Conservation (phyloP, 2,797 vertebrate species). For the Acipenser ruthenus region DNA sequence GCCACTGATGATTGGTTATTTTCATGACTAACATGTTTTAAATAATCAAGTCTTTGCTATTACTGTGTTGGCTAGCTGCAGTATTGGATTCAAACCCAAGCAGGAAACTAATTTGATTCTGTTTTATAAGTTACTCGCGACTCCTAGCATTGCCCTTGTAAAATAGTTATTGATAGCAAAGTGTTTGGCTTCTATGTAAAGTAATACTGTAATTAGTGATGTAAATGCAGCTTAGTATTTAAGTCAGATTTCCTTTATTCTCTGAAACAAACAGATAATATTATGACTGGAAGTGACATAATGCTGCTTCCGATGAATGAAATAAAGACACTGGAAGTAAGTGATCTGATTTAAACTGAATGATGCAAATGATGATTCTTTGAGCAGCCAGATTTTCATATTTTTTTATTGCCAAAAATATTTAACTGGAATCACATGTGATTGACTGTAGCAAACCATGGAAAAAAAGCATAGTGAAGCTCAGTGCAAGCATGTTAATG, state of each 20-base stretch:
- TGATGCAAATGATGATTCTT: too few relatives aligned
- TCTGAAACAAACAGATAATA: neutral
- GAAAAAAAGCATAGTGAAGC: too few relatives aligned
- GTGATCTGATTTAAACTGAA: too few relatives aligned
- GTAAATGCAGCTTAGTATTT: neutral
- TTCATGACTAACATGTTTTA: neutral
- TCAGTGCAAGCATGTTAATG: too few relatives aligned
- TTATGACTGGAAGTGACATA: neutral
- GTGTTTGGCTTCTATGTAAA: conserved; percentile 6
- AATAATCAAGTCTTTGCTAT: neutral
- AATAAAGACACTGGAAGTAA: too few relatives aligned
- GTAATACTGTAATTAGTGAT: neutral
- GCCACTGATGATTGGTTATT: neutral
- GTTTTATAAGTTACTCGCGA: conserved; percentile 34
- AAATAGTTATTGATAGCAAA: conserved; percentile 20
- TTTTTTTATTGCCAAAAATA: too few relatives aligned
- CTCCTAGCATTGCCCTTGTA: conserved; percentile 25
- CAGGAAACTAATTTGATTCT: conserved; percentile 30
- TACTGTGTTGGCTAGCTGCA: conserved; percentile 12
- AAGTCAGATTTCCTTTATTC: neutral
- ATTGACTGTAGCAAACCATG: too few relatives aligned
- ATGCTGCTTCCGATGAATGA: neutral
- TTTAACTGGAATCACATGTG: too few relatives aligned
- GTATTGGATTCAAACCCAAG: conserved; percentile 24
- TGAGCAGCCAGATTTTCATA: too few relatives aligned